Conservation (phyloP, 2,113 vertebrate genomes). For the Salminus brasiliensis region DNA sequence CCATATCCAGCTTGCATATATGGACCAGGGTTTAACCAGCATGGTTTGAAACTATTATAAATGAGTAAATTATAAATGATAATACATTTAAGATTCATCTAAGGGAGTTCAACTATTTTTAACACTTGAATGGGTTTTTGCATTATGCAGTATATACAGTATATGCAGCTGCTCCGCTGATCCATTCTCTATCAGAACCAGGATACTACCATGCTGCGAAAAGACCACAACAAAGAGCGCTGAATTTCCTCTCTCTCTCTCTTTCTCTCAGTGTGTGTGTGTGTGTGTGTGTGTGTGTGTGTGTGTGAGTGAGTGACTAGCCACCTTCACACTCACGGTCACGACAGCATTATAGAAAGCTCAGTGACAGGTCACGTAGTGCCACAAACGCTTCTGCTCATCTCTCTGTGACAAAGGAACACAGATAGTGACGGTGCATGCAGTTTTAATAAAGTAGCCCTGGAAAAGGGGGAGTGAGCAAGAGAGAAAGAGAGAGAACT, state of each 20-base stretch:
- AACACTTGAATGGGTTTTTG: background rate
- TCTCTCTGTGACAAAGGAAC: constrained; percentile 43
- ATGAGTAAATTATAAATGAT: background rate
- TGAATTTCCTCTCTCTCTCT: too few relatives aligned
- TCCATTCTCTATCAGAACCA: background rate
- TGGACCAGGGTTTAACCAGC: too few relatives aligned
- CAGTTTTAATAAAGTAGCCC: constrained; percentile 68
- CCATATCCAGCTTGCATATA: too few relatives aligned
- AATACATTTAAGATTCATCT: background rate
- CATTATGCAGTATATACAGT: background rate
- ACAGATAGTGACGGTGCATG: constrained; percentile 64
- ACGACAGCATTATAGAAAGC: constrained; percentile 24
- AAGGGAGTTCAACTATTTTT: background rate
- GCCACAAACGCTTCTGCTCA: constrained; percentile 42
- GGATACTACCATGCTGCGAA: background rate
- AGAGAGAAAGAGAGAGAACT: constrained; percentile 39
- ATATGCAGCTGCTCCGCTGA: background rate
- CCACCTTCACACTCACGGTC: constrained; percentile 20
- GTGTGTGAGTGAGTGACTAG: constrained; percentile 4
- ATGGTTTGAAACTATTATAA: too few relatives aligned
- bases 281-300: constrained; percentile 14
- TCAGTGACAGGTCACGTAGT: constrained; percentile 21
- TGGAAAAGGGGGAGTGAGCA: constrained; percentile 47
- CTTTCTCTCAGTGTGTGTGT: too few relatives aligned
- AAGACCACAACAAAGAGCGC: background rate